phyloP scores from a whole-genome alignment of 1,140 invertebrate species.

The Microplitis mediator region DNA sequence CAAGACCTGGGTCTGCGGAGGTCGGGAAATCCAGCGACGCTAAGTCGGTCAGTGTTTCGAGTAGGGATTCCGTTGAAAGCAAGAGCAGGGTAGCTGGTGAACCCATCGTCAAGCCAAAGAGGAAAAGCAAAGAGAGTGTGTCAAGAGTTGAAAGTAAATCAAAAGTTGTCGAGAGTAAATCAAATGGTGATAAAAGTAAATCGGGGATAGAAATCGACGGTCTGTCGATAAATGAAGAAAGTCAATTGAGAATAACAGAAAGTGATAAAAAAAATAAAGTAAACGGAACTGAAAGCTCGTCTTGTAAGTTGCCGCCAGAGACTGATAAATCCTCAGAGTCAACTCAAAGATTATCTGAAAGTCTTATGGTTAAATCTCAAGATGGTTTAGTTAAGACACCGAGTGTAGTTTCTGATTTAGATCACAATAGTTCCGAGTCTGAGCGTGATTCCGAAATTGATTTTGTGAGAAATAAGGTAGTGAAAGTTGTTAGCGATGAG shows the following conservation, averaged over 20 bases:
- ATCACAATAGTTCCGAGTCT: constrained; percentile 77
- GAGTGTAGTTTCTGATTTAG: constrained; percentile 59
- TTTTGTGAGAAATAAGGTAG: constrained; percentile 58
- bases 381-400: constrained; percentile 39
- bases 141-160: too few species aligned
- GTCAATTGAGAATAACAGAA: background rate
- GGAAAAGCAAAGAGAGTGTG: constrained; percentile 45
- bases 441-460: constrained; percentile 74
- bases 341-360: constrained; percentile 19
- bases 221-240: background rate
- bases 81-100: constrained; percentile 39
- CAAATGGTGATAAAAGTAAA: background rate
- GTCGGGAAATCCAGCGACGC: constrained; percentile 27
- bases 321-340: constrained; percentile 1
- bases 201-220: too few species aligned
- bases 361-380: constrained; percentile 11
- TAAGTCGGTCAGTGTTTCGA: constrained; percentile 39
- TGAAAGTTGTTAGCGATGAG: constrained; percentile 48
- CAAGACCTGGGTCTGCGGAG: constrained; percentile 5
- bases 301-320: background rate
- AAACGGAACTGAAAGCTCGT: background rate
- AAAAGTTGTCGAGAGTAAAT: too few species aligned
- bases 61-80: constrained; percentile 40
- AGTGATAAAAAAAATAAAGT: background rate
- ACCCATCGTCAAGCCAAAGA: constrained; percentile 46